phyloP scores from a whole-genome alignment of 1,140 invertebrate species.

The Batillaria attramentaria region DNA sequence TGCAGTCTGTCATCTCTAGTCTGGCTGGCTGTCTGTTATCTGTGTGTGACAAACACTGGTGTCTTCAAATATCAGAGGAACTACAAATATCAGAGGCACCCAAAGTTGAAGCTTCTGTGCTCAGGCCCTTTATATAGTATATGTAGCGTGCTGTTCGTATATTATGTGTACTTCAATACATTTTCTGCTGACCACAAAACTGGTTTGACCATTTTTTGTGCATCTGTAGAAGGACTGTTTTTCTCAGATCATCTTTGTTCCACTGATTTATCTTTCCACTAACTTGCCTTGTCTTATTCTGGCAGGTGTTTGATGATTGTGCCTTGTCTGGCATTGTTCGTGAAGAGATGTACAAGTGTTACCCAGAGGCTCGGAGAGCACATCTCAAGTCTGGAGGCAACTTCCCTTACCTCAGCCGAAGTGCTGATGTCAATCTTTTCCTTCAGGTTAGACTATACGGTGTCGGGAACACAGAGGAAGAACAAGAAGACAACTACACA shows the following conservation, averaged over 20 bases:
- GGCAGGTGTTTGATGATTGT: conserved; percentile 87
- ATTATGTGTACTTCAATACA: too few species aligned
- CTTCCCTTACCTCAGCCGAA: conserved; percentile 91
- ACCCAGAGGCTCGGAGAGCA: conserved; percentile 89
- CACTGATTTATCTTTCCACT: conserved; percentile 4
- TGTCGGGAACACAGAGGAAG: not conserved
- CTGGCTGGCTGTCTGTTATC: not conserved
- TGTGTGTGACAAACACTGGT: too few species aligned
- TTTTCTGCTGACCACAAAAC: too few species aligned
- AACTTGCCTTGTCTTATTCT: conserved; percentile 11
- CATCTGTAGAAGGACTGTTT: too few species aligned
- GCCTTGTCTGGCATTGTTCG: conserved; percentile 81
- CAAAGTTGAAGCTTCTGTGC: too few species aligned
- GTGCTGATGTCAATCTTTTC: conserved; percentile 92
- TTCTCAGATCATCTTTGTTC: too few species aligned
- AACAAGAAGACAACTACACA: not conserved
- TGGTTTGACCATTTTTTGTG: too few species aligned
- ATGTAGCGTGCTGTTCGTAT: not conserved
- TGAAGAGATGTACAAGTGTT: conserved; percentile 90
- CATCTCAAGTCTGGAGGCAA: conserved; percentile 92
- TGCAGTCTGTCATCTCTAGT: not conserved
- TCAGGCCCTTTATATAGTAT: too few species aligned
- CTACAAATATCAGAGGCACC: too few species aligned
- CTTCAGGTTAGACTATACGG: conserved; percentile 78
- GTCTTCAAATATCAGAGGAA: too few species aligned